Conservation (phyloP, 2,888 invertebrate species). For the Smittia aterrima region DNA sequence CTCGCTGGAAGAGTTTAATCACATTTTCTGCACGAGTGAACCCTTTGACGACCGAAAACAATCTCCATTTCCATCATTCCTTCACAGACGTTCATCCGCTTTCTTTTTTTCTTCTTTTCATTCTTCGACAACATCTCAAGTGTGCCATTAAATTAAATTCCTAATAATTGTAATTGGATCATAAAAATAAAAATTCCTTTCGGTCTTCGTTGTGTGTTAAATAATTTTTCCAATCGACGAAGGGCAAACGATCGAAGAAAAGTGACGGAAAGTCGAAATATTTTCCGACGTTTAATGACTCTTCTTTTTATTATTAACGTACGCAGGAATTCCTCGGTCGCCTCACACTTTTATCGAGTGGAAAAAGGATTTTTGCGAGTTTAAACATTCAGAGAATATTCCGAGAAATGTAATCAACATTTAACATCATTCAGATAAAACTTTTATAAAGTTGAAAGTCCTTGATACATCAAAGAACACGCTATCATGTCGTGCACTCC, state of each 20-base stretch:
- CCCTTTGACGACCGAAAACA: slow-evolving; percentile 8
- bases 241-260: too few relatives aligned
- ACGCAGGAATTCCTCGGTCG: not conserved
- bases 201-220: slow-evolving; percentile 16
- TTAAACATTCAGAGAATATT: too few relatives aligned
- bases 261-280: not conserved
- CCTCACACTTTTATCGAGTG: not conserved
- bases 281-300: slow-evolving; percentile 25
- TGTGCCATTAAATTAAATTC: slow-evolving; percentile 35
- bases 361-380: not conserved
- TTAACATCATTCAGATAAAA: too few relatives aligned
- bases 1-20: not conserved
- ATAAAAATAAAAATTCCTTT: slow-evolving; percentile 36
- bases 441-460: too few relatives aligned
- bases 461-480: too few relatives aligned
- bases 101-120: not conserved
- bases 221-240: not conserved
- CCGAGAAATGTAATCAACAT: too few relatives aligned
- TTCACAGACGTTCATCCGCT: slow-evolving; percentile 17
- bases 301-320: slow-evolving; percentile 28
- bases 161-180: slow-evolving; percentile 33
- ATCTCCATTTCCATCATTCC: slow-evolving; percentile 33
- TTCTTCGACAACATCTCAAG: not conserved
- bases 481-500: too few relatives aligned
- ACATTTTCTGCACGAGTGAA: not conserved